Conservation (phyloP, 53 echinoderm and acorn worm genomes). For the Arbacia lixula region DNA sequence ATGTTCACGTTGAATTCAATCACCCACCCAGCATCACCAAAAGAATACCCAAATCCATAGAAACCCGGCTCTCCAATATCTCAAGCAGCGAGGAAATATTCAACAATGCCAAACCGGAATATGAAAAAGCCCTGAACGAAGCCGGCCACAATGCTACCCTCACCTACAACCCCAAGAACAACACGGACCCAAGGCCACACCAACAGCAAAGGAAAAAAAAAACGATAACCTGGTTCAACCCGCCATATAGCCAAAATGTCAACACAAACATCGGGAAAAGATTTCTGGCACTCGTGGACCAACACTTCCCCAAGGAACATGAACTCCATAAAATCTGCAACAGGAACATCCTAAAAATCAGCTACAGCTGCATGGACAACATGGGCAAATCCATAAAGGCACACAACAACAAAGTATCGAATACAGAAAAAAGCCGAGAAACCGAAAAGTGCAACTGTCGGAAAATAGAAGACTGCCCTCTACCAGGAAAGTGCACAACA, state of each 20-base stretch:
- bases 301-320: slow-evolving; percentile 19
- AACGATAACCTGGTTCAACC: slow-evolving; percentile 19
- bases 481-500: too few relatives aligned
- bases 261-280: slow-evolving; percentile 4
- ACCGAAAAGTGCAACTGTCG: too few relatives aligned
- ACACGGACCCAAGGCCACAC: not conserved
- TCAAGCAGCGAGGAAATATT: slow-evolving; percentile 19
- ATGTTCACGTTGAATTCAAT: slow-evolving; percentile 37
- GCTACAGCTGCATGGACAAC: slow-evolving; percentile 56
- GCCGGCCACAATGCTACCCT: slow-evolving; percentile 1
- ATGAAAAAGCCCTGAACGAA: slow-evolving; percentile 32
- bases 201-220: too few relatives aligned
- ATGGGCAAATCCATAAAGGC: not conserved
- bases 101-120: slow-evolving; percentile 20
- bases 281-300: not conserved
- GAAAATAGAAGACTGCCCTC: too few relatives aligned
- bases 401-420: slow-evolving; percentile 9
- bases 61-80: slow-evolving; percentile 15
- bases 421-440: too few relatives aligned
- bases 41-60: slow-evolving; percentile 20
- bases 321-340: slow-evolving; percentile 35
- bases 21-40: slow-evolving; percentile 42
- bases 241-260: slow-evolving; percentile 9
- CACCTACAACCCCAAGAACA: slow-evolving; percentile 20
- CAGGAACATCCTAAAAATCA: slow-evolving; percentile 39